Base-by-base conservation (phyloP, 2,888 invertebrate species). In the Thereva nobilitata region DNA sequence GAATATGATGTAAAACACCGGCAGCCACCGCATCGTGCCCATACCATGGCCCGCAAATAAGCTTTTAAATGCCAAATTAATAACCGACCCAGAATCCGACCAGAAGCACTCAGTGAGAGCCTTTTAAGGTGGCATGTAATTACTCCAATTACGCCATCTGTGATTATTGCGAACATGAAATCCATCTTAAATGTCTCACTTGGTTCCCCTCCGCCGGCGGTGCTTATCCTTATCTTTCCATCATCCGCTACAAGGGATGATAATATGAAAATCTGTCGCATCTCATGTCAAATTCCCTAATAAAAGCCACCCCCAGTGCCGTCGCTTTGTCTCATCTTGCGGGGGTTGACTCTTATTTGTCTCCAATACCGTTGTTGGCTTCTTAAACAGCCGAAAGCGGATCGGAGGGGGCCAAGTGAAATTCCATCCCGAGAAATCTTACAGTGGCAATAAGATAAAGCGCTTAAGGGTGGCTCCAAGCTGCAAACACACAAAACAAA, bases 101-200 rank as follows among this genome's bases (percentile, higher is more conserved):
- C 23, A 23, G 23, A 1, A 23, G 23, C 23, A 23, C 23, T 23
- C 23, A 23, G 23, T 42, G 42, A 38, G 38, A 64, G 53, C 53
- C 53, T 64, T 64, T 64, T 64, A 64, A 64, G 53, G 53, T 79
- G 76, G 75, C 74, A 76, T 78, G 78, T 79, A 80, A 80, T 80
- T 80, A 80, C 79, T 78, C 79, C 79, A 80, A 80, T 80, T 80
- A 80, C 76, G 77, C 80, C 80, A 80, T 80, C 80, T 80, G 80
- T 79, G 80, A 79, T 79, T 80, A 80, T 79, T 80, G 78, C 74
- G 49, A 57, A 68, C 70, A 71, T 61, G 68, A 71, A 68, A 70
- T 70, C 64, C 71, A 71, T 71, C 70, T 71, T 71, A 71, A 71
- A 70, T 67, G 71, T 68, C 70, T 70, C 68, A 68, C 65, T 70